Conservation (phyloP, 2,797 vertebrate genomes). For the Acrossocheilus wenchowensis region DNA sequence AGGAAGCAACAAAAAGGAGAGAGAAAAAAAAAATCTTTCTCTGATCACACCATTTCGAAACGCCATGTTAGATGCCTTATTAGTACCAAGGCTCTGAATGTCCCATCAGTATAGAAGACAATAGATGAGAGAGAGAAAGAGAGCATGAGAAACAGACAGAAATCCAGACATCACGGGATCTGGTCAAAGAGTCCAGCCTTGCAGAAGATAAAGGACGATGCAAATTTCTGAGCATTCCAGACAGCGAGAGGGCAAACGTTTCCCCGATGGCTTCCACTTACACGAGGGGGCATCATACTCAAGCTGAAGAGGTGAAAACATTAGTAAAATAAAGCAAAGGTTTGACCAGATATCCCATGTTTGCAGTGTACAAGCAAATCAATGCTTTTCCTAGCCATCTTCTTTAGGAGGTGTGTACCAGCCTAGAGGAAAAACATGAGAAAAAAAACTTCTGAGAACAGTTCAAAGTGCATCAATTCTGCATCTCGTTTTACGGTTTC, state of each 20-base stretch:
- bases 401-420: conserved; percentile 98
- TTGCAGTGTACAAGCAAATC: conserved; percentile 71
- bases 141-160: conserved; percentile 55
- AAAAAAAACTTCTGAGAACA: not conserved
- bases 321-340: conserved; percentile 61
- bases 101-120: conserved; percentile 35
- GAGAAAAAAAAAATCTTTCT: not conserved
- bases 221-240: conserved; percentile 26
- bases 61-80: conserved; percentile 41
- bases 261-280: conserved; percentile 43
- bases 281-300: conserved; percentile 64
- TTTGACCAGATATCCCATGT: conserved; percentile 73
- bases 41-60: conserved; percentile 35
- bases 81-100: conserved; percentile 49
- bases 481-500: not conserved
- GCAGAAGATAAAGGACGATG: conserved; percentile 22
- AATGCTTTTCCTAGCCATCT: conserved; percentile 85
- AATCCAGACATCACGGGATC: conserved; percentile 31
- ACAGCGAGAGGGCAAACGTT: conserved; percentile 17
- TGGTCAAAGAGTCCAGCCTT: conserved; percentile 37
- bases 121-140: conserved; percentile 61
- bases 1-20: conserved; percentile 12
- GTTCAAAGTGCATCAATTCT: not conserved
- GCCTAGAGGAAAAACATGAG: conserved; percentile 72
- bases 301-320: conserved; percentile 64